phyloP scores from a whole-genome alignment of 53 echinoderm and acorn worm species.

The Luidia sarsii region DNA sequence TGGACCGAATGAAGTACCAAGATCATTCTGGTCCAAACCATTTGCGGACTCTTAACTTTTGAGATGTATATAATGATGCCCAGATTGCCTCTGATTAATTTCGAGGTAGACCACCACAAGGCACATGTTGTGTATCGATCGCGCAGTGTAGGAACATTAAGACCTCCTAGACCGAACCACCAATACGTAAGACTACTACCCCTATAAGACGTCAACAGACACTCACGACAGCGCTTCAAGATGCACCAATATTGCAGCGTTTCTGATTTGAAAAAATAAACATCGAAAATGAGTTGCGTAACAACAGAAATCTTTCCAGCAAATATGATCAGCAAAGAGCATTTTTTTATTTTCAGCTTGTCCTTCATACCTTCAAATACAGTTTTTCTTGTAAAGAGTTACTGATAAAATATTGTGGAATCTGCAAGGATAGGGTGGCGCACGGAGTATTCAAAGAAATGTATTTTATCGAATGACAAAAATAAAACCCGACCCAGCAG shows the following conservation, averaged over 20 bases:
- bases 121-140: constrained; percentile 34
- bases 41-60: background rate
- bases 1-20: background rate
- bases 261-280: constrained; percentile 32
- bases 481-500: constrained; percentile 55
- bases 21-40: constrained; percentile 1
- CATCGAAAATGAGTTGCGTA: constrained; percentile 39
- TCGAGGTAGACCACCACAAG: constrained; percentile 41
- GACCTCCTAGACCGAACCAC: too few relatives aligned
- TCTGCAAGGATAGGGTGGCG: background rate
- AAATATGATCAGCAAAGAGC: constrained; percentile 41
- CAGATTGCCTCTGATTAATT: constrained; percentile 12
- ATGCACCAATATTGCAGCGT: constrained; percentile 28
- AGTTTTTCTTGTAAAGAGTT: constrained; percentile 2
- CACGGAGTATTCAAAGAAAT: background rate
- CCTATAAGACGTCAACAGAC: background rate
- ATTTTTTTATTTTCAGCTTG: constrained; percentile 14
- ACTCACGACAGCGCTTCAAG: background rate
- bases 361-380: background rate
- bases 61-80: background rate
- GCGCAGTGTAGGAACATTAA: too few relatives aligned
- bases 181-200: too few relatives aligned
- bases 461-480: constrained; percentile 12
- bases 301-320: constrained; percentile 7
- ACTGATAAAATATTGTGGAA: background rate